These are phyloP conservation scores for Gadus chalcogrammus DNA, from an alignment of 2,113 vertebrate species.

Conservation along the genomic window DNA sequence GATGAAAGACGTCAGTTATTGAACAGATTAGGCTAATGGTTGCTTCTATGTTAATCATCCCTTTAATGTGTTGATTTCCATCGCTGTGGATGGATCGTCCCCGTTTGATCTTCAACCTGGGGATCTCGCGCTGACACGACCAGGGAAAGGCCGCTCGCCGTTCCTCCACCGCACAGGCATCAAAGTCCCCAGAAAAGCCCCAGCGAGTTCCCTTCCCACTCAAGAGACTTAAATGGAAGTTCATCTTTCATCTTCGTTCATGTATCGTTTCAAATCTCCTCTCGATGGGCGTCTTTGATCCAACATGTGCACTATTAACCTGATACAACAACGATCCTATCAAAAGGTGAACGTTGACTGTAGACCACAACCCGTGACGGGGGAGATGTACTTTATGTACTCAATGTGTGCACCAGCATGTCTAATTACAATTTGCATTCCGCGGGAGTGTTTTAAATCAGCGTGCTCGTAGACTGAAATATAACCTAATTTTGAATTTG, in stretches of 20 bases:
- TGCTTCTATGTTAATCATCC: too few species aligned
- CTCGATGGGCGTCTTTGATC: conserved; percentile 44
- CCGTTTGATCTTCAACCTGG: conserved; percentile 52
- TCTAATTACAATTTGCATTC: too few species aligned
- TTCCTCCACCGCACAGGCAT: conserved; percentile 23
- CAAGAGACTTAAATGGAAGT: conserved; percentile 52
- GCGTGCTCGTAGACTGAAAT: background rate
- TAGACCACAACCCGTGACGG: background rate
- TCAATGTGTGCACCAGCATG: too few species aligned
- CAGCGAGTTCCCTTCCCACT: conserved; percentile 48
- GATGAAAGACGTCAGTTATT: too few species aligned
- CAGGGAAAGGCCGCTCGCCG: too few species aligned
- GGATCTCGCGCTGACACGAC: too few species aligned
- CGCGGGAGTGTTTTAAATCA: too few species aligned
- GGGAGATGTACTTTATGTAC: too few species aligned
- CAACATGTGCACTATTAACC: conserved; percentile 24
- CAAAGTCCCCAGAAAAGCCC: conserved; percentile 64
- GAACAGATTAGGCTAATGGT: too few species aligned
- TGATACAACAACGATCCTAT: conserved; percentile 33
- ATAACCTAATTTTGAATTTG: background rate
- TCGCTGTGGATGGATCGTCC: conserved; percentile 30
- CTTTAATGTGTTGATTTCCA: conserved; percentile 28
- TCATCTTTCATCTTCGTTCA: conserved; percentile 64
- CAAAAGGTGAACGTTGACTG: conserved; percentile 27
- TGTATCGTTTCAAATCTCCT: conserved; percentile 20